Evolutionary conservation across 2,888 invertebrate genomes (phyloP).

Genomic region (Macrosoma leucophasiata): DNA sequence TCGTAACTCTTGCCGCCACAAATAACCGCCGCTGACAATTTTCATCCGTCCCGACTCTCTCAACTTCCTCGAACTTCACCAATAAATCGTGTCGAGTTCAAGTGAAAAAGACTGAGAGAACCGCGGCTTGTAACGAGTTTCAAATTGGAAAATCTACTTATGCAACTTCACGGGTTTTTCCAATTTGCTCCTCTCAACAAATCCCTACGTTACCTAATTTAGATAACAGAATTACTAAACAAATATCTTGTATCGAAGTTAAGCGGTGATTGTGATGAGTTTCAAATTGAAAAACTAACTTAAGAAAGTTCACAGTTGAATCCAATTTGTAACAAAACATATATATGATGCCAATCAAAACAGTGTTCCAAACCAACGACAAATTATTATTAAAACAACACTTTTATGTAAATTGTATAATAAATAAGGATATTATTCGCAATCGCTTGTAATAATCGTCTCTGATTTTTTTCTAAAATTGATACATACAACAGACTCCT

Average conservation of each 20-base stretch:
- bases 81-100: conserved; percentile 53
- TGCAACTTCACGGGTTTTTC: conserved; percentile 39
- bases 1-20: conserved; percentile 29
- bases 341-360: too few species aligned
- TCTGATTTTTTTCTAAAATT: too few species aligned
- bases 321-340: too few species aligned
- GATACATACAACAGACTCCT: too few species aligned
- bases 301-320: conserved; percentile 37
- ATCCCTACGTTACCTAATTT: too few species aligned
- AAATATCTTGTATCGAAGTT: conserved; percentile 10
- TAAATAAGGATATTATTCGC: too few species aligned
- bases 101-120: conserved; percentile 49
- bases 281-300: conserved; percentile 7
- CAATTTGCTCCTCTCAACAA: conserved; percentile 34
- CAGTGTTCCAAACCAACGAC: too few species aligned
- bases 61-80: conserved; percentile 41
- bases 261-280: conserved; percentile 3
- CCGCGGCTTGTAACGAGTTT: conserved; percentile 48
- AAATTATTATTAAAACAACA: too few species aligned
- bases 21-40: conserved; percentile 50
- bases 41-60: conserved; percentile 38
- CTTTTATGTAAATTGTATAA: too few species aligned
- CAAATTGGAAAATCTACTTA: conserved; percentile 65
- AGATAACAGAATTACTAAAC: too few species aligned
- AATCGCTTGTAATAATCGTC: too few species aligned